These are phyloP conservation scores for Crotalus viridis DNA, from an alignment of 2,113 vertebrate genomes.

Conservation along the genomic window DNA sequence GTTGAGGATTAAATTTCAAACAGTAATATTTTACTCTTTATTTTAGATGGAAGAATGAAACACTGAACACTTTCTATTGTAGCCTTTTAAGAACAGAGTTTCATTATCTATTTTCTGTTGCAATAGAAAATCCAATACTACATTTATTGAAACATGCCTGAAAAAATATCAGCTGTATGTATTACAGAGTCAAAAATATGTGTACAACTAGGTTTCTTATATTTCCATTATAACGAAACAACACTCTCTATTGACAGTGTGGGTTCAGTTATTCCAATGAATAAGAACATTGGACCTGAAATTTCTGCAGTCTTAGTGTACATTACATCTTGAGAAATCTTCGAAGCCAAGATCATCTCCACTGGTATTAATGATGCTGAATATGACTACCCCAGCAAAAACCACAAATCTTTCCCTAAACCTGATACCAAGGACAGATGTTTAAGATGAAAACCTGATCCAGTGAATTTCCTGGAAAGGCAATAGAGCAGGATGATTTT, in stretches of 20 bases:
- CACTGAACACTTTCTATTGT: background rate
- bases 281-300: background rate
- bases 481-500: background rate
- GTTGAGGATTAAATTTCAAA: conserved; percentile 8
- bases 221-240: background rate
- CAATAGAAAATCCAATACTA: background rate
- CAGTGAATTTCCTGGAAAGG: background rate
- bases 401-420: background rate
- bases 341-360: background rate
- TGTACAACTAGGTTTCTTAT: background rate
- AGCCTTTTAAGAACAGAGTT: background rate
- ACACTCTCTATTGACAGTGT: background rate
- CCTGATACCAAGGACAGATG: background rate
- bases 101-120: background rate
- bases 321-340: background rate
- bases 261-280: background rate
- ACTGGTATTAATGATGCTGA: background rate
- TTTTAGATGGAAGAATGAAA: conserved; percentile 1
- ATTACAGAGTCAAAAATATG: background rate
- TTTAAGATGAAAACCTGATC: background rate
- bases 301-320: background rate
- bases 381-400: background rate
- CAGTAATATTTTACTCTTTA: background rate
- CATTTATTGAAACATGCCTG: background rate
- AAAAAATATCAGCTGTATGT: background rate